A percentile compares a stretch with the other conserved stretches of the same genome.
Conservation (phyloP, 2,113 vertebrate genomes). For the Bothrops jararaca region DNA sequence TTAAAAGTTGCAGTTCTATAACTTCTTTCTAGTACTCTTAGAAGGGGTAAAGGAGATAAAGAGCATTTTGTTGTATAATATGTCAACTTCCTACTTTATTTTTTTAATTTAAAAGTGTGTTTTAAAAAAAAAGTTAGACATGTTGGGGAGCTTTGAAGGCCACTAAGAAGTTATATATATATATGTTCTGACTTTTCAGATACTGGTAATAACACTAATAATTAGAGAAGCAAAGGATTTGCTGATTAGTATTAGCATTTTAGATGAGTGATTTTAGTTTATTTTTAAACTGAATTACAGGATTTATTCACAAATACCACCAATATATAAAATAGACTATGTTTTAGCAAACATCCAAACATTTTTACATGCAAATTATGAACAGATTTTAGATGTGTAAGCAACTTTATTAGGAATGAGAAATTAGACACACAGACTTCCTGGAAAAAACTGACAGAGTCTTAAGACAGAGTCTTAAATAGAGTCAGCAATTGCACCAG, state of each 20-base stretch:
- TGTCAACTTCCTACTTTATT: no score
- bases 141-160: no score
- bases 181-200: background rate
- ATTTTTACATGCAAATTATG: background rate
- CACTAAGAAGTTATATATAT: no score
- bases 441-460: no score
- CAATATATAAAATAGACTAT: background rate
- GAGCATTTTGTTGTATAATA: no score
- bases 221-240: background rate
- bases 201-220: background rate
- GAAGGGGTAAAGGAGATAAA: no score
- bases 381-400: background rate
- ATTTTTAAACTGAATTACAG: background rate
- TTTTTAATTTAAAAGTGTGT: no score
- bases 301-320: background rate
- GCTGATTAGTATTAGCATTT: background rate
- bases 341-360: background rate
- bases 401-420: background rate
- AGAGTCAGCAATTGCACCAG: no score
- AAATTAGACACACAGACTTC: background rate
- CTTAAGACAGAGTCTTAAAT: no score
- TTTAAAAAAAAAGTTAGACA: no score
- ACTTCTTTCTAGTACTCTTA: no score
- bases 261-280: background rate
- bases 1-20: no score